These are phyloP conservation scores for Edolisoma coerulescens DNA, from an alignment of 2,113 vertebrate species.

Conservation along the genomic window DNA sequence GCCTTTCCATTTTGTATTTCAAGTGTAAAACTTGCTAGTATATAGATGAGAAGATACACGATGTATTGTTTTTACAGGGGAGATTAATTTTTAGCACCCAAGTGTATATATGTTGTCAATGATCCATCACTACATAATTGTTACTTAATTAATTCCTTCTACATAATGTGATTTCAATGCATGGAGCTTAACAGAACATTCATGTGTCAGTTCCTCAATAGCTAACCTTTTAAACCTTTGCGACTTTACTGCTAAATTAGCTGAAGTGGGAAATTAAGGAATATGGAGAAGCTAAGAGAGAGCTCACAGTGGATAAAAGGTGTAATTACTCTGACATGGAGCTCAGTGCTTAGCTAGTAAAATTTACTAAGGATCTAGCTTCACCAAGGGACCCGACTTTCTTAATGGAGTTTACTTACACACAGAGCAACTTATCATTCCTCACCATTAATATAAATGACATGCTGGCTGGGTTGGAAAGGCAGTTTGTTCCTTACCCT, in stretches of 20 bases:
- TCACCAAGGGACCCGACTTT: slow-evolving; percentile 61
- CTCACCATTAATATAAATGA: slow-evolving; percentile 63
- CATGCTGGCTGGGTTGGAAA: slow-evolving; percentile 62
- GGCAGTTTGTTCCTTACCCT: slow-evolving; percentile 42
- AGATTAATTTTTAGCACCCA: slow-evolving; percentile 57
- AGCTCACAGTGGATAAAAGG: slow-evolving; percentile 65
- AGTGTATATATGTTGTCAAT: slow-evolving; percentile 57
- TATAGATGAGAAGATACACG: not conserved
- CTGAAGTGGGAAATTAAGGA: slow-evolving; percentile 71
- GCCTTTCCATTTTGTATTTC: not conserved
- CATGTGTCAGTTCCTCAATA: slow-evolving; percentile 12
- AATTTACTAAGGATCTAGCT: slow-evolving; percentile 63
- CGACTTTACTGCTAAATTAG: slow-evolving; percentile 67
- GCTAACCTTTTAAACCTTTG: slow-evolving; percentile 64
- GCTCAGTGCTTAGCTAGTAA: slow-evolving; percentile 65
- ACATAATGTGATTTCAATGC: slow-evolving; percentile 35
- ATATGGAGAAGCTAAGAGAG: slow-evolving; percentile 58
- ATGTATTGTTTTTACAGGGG: slow-evolving; percentile 19
- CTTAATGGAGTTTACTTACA: slow-evolving; percentile 73
- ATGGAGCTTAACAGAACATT: slow-evolving; percentile 45
- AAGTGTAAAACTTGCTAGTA: not conserved
- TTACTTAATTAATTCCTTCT: slow-evolving; percentile 65
- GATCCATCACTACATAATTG: slow-evolving; percentile 64
- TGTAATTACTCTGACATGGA: slow-evolving; percentile 63
- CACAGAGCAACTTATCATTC: slow-evolving; percentile 58